These are phyloP conservation scores for Sisor rabdophorus DNA, from an alignment of 2,113 vertebrate species.

Conservation along the genomic window DNA sequence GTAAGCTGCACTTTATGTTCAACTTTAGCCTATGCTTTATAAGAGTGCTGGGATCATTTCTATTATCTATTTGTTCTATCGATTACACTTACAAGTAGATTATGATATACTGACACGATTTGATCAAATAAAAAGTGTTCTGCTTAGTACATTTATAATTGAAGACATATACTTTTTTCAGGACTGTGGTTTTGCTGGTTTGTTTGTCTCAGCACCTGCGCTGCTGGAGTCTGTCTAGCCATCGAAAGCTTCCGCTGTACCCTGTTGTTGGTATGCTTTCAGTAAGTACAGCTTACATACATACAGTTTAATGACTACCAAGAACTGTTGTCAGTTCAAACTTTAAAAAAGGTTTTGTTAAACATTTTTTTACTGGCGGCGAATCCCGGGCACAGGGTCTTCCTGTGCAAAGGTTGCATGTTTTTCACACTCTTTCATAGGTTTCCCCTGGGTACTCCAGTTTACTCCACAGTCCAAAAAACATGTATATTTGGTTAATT, in stretches of 20 bases:
- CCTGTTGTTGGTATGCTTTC: slow-evolving; percentile 69
- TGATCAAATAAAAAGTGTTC: not conserved
- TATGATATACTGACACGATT: not conserved
- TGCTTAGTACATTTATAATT: not conserved
- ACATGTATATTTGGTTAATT: no score
- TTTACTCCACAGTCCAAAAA: no score
- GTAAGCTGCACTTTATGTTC: slow-evolving; percentile 61
- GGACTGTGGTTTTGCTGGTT: slow-evolving; percentile 70
- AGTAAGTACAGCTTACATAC: slow-evolving; percentile 59
- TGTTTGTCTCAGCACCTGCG: slow-evolving; percentile 75
- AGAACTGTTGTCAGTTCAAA: not conserved
- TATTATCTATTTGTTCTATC: not conserved
- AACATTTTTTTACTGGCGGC: no score
- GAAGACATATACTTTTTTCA: slow-evolving; percentile 44
- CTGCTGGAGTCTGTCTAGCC: slow-evolving; percentile 60
- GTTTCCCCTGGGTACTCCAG: no score
- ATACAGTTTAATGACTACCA: not conserved
- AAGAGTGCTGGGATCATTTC: not conserved
- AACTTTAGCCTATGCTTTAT: not conserved
- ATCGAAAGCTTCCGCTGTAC: not conserved
- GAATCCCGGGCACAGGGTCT: no score
- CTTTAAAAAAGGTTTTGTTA: no score
- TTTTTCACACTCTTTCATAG: no score
- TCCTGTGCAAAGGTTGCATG: no score
- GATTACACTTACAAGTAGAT: not conserved